These are phyloP conservation scores for Colius striatus DNA, from an alignment of 2,113 vertebrate genomes.

Conservation along the genomic window DNA sequence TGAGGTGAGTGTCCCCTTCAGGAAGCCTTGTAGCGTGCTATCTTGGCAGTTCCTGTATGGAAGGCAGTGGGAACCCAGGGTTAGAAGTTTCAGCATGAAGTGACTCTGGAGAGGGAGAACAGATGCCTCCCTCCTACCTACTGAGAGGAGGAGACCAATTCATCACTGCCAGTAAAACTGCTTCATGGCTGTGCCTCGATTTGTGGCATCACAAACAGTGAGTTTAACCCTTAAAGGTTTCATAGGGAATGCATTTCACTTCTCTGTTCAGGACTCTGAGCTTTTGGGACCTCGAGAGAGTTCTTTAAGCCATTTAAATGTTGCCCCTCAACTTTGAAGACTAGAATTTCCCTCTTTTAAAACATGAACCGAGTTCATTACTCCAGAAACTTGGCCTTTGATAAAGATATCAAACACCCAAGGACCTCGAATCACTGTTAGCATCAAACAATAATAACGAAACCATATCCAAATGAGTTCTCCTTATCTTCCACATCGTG, in stretches of 20 bases:
- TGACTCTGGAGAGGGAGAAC: not conserved
- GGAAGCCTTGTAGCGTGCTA: not conserved
- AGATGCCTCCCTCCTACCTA: not conserved
- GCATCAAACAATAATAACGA: not conserved
- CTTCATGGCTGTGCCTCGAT: not conserved
- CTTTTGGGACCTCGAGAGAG: not conserved
- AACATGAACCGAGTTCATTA: not conserved
- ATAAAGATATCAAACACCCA: not conserved
- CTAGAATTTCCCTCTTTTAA: not conserved
- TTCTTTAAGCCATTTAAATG: not conserved
- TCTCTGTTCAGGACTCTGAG: not conserved
- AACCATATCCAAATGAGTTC: accelerated
- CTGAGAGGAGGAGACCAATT: not conserved
- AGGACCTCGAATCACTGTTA: not conserved
- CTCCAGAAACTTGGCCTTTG: not conserved
- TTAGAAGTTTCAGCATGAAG: not conserved
- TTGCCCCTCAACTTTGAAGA: not conserved
- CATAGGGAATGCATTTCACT: not conserved
- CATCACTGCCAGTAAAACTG: not conserved
- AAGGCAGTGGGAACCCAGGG: not conserved
- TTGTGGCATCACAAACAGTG: not conserved
- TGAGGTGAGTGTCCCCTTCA: no score
- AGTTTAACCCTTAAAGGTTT: not conserved
- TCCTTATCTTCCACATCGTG: not conserved
- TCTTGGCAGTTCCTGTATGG: accelerated